Evolutionary conservation across 2,888 invertebrate genomes (phyloP), one percentile per base, ranked within the genome.

Genomic region (Hyppa rectilinea): DNA sequence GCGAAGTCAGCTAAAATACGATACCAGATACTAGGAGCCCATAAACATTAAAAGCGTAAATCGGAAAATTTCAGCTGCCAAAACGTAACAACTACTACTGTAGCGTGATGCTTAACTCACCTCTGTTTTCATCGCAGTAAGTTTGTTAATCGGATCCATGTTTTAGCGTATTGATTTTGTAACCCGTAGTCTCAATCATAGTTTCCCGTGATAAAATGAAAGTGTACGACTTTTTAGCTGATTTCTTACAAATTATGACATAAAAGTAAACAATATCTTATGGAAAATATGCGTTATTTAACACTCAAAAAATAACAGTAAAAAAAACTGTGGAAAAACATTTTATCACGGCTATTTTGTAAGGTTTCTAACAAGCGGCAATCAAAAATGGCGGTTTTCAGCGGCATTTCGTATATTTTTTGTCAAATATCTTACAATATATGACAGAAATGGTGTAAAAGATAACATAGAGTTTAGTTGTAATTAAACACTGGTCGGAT

Each of bases 21-120:
- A 67, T 64, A 31, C 56, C 50, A 20, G 26, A n/a, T 81, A 87
- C 85, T 55, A 86, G 80, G 81, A 77, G 0, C 50, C 12, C 80
- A 86, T 78, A 62, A 63, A 61, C 4, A n/a, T 2, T 9, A 38
- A 43, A 40, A 69, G 59, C 20, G 70, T 23, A 9, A 20, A 56
- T 47, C 23, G 9, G 0, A 5, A 52, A 61, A 34, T 45, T 50
- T 53, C n/a, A 53, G 29, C 0, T 23, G 29, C 17, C 26, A 31
- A 47, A 47, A 62, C 29, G 55, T 60, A 14, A 60, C 34, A 69
- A 58, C 55, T 45, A 31, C 56, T 29, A 0, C 2, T 9, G 36
- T 20, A n/a, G 2, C 38, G 23, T 31, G 29, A 53, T 23, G n/a
- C 31, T 12, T n/a, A 43, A 59, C 9, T 56, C 52, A 17, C 20